Base-by-base conservation (phyloP, 2,113 vertebrate genomes). In the Paradoxurus hermaphroditus region DNA sequence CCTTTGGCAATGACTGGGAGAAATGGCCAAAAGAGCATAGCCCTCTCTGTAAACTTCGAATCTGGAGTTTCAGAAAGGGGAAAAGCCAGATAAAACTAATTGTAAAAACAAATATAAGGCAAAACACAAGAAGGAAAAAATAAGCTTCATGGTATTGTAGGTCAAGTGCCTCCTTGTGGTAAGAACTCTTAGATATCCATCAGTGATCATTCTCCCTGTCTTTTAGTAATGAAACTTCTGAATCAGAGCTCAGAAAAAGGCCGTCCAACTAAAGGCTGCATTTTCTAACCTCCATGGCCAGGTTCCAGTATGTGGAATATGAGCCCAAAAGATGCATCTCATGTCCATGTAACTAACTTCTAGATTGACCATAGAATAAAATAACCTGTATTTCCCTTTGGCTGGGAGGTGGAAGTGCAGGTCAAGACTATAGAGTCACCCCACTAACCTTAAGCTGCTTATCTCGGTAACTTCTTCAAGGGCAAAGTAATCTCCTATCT, bases 1-100 rank as follows among this genome's bases (percentile, higher is more conserved):
- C 83, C 10, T 72, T 94, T 78, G n/a, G 25, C 62, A 75, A 75
- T 39, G 39, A 67, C 23, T 25, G 1, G 19, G 53, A 2, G 8
- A 79, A 29, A 41, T 62, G n/a, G 29, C 65, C 78, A 94, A 36
- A 65, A 68, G 93, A 72, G 46, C 29, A 39, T 29, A 53, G 18
- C 34, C 10, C 18, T 96, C 36, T 44, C 70, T 2, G 7, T 56
- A 53, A 86, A 93, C 16, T 82, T 79, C 49, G 68, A 94, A 39
- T 63, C 63, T 87, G 87, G 81, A 75, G 12, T 90, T 96, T 97
- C 70, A 75, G 88, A 90, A 95, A 31, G 11, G 9, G 27, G 65
- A 97, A 90, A 53, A 63, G 63, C 39, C 31, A 97, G 27, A 77
- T 83, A 83, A 83, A 78, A 49, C 10, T 78, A 59, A 77, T 46